Evolutionary conservation across 1,140 invertebrate genomes (phyloP).

Genomic region (Steinernema khuongi): DNA sequence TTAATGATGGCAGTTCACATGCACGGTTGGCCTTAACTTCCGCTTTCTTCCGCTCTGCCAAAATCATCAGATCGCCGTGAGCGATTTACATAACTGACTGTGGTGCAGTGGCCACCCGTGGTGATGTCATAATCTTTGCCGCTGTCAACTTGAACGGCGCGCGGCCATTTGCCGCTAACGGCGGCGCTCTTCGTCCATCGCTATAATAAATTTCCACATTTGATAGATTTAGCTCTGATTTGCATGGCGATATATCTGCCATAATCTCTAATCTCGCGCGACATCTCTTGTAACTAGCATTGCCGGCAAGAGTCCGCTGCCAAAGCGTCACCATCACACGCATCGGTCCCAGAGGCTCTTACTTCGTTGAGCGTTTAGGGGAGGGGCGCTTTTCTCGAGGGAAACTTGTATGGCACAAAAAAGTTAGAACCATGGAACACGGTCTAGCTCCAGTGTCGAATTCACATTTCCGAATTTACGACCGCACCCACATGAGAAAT

Average conservation of each 20-base stretch:
- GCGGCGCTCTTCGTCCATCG: not conserved
- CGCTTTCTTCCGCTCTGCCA: not conserved
- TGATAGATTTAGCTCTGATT: conserved; percentile 11
- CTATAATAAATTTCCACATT: conserved; percentile 13
- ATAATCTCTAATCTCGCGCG: conserved; percentile 5
- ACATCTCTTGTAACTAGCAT: conserved; percentile 5
- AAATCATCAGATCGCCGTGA: not conserved
- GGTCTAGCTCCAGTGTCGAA: not conserved
- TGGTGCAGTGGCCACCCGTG: not conserved
- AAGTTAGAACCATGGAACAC: not conserved
- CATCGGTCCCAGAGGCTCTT: not conserved
- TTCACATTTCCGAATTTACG: not conserved
- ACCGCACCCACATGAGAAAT: not conserved
- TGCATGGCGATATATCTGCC: conserved; percentile 13
- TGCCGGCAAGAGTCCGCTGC: not conserved
- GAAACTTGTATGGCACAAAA: not conserved
- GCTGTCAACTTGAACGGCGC: conserved; percentile 9
- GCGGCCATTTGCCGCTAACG: not conserved
- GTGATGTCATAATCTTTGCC: not conserved
- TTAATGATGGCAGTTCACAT: too few relatives aligned
- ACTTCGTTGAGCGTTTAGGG: not conserved
- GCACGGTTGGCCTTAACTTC: too few relatives aligned
- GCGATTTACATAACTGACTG: conserved; percentile 8
- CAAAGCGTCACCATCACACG: not conserved
- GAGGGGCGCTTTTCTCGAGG: not conserved